Evolutionary conservation across 2,888 invertebrate species (phyloP).

Genomic region (Theodoxus fluviatilis): DNA sequence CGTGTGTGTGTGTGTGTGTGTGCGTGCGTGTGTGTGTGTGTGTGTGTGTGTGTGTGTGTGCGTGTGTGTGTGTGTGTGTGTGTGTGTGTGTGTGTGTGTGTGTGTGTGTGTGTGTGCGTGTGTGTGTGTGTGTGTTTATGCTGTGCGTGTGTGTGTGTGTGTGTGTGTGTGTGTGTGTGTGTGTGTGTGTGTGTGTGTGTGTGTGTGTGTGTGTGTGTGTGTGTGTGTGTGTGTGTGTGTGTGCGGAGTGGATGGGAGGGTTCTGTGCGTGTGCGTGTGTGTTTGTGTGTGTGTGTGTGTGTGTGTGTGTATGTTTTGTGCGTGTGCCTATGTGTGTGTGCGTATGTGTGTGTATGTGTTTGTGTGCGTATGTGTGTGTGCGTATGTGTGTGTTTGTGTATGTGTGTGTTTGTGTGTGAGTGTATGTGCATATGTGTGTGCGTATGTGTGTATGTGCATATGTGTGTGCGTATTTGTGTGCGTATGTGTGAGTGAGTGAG

Average conservation of each 20-base stretch:
- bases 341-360: neutral
- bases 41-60: neutral
- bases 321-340: constrained; percentile 8
- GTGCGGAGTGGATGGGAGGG: neutral
- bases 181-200: neutral
- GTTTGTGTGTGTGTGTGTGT: constrained; percentile 18
- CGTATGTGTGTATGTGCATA: neutral
- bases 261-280: too few relatives aligned
- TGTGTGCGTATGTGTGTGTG: constrained; percentile 17
- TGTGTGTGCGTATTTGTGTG: neutral
- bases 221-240: neutral
- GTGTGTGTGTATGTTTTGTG: constrained; percentile 19
- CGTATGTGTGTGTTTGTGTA: constrained; percentile 15
- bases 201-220: neutral
- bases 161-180: neutral
- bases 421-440: constrained; percentile 19
- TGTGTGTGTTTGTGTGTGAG: constrained; percentile 20
- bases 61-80: neutral
- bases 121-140: constrained; percentile 7
- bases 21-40: constrained; percentile 1
- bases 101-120: constrained; percentile 1
- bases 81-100: constrained; percentile 16
- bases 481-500: neutral
- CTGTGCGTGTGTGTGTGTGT: constrained; percentile 1
- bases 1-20: neutral